These are phyloP conservation scores for Drosophila affinis DNA, from an alignment of 2,888 invertebrate genomes.

Conservation along the genomic window DNA sequence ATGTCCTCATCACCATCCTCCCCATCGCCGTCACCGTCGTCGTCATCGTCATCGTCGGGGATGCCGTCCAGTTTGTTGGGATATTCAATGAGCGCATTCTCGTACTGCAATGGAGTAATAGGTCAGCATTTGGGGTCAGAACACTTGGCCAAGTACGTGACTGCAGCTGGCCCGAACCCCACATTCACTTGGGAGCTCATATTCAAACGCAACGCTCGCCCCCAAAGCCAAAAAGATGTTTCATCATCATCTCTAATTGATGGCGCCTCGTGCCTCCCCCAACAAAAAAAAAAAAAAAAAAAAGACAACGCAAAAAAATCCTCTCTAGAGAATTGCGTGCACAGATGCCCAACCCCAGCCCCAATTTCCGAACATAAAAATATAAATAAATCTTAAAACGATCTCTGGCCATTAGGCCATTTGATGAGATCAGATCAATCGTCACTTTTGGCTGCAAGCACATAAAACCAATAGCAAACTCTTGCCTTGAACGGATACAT, in stretches of 20 bases:
- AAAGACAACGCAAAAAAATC: constrained; percentile 13
- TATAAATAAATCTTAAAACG: constrained; percentile 51
- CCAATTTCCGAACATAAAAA: constrained; percentile 22
- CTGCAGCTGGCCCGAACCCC: constrained; percentile 26
- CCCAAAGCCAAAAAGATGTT: constrained; percentile 55
- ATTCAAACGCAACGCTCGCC: constrained; percentile 62
- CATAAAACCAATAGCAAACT: constrained; percentile 21
- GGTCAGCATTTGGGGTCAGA: constrained; percentile 61
- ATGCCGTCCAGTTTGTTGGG: constrained; percentile 56
- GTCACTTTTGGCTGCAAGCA: constrained; percentile 51
- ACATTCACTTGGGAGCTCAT: constrained; percentile 57
- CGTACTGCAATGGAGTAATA: constrained; percentile 66
- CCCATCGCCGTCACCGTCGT: constrained; percentile 53
- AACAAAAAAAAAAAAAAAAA: neutral
- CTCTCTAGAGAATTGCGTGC: constrained; percentile 29
- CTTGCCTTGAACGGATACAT: constrained; percentile 42
- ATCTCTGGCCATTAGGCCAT: constrained; percentile 60
- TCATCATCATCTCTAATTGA: constrained; percentile 62
- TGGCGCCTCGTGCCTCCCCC: constrained; percentile 57
- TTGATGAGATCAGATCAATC: constrained; percentile 76
- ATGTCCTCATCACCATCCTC: constrained; percentile 49
- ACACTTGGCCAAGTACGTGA: constrained; percentile 59
- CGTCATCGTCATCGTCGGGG: constrained; percentile 51
- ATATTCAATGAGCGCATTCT: constrained; percentile 75
- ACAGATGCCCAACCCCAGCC: constrained; percentile 17